A percentile compares a stretch with the other conserved stretches of the same genome.
These are phyloP conservation scores for Macrosteles quadrilineatus DNA, from an alignment of 1,140 invertebrate genomes.

Conservation along the genomic window DNA sequence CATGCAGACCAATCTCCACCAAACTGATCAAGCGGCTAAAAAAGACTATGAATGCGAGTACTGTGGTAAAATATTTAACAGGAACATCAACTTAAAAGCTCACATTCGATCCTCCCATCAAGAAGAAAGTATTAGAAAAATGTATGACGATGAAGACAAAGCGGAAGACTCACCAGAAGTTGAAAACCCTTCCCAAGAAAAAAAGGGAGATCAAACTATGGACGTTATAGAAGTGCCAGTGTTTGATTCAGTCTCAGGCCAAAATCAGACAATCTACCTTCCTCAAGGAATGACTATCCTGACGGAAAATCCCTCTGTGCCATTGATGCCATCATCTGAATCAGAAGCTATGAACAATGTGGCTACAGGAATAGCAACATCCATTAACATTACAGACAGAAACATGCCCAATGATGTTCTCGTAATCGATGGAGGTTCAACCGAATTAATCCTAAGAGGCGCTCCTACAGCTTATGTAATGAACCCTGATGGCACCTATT, in stretches of 20 bases:
- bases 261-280: constrained; percentile 33
- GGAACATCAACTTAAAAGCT: constrained; percentile 63
- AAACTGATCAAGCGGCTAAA: constrained; percentile 50
- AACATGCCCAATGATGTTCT: constrained; percentile 38
- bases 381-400: constrained; percentile 34
- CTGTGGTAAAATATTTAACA: constrained; percentile 64
- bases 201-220: constrained; percentile 13
- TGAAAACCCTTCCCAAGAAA: background rate
- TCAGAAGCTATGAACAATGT: constrained; percentile 39
- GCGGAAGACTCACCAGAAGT: background rate
- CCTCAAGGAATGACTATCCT: constrained; percentile 37
- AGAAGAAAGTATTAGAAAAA: constrained; percentile 46
- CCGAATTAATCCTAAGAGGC: constrained; percentile 37
- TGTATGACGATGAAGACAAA: constrained; percentile 42
- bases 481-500: constrained; percentile 20
- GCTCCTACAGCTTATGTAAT: constrained; percentile 35
- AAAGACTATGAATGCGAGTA: constrained; percentile 64
- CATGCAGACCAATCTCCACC: constrained; percentile 59
- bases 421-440: constrained; percentile 39
- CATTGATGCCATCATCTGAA: constrained; percentile 38
- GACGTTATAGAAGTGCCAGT: constrained; percentile 38
- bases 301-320: constrained; percentile 28
- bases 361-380: constrained; percentile 34
- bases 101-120: constrained; percentile 66
- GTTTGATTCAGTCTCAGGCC: constrained; percentile 12